Evolutionary conservation across 64 coral and sea anemone genomes (phyloP).

Genomic region (Stichodactyla mertensii): DNA sequence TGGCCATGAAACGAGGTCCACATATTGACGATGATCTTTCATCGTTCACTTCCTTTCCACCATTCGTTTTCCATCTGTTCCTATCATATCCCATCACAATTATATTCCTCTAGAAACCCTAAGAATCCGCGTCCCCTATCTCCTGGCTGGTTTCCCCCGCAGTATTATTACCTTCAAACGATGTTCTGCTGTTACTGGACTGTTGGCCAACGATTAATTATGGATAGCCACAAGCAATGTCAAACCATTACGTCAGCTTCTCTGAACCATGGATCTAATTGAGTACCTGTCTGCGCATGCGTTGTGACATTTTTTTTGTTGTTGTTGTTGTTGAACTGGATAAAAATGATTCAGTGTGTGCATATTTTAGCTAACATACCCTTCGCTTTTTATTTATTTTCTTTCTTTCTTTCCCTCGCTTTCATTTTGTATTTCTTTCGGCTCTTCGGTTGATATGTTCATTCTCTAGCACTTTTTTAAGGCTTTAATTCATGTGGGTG

Average conservation of each 20-base stretch:
- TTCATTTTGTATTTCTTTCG: not conserved
- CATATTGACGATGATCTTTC: conserved; percentile 39
- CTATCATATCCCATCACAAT: conserved; percentile 16
- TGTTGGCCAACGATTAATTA: conserved; percentile 2
- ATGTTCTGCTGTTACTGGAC: not conserved
- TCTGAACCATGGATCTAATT: not conserved
- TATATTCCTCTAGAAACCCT: not conserved
- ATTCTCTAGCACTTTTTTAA: not conserved
- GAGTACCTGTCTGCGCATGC: conserved; percentile 12
- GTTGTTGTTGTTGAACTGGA: not conserved
- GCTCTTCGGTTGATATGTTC: not conserved
- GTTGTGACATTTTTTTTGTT: not conserved
- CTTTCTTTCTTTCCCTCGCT: not conserved
- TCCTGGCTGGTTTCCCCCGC: not conserved
- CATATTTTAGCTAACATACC: not conserved
- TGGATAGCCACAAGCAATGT: not conserved
- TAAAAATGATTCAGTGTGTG: not conserved
- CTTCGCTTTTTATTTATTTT: not conserved
- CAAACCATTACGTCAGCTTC: conserved; percentile 5
- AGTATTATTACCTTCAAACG: not conserved
- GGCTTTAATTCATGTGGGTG: no score
- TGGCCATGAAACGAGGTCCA: conserved; percentile 73
- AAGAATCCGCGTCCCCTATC: not conserved
- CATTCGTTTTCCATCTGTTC: not conserved
- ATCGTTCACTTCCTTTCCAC: conserved; percentile 20